These are phyloP conservation scores for Sitophilus oryzae DNA, from an alignment of 1,140 invertebrate genomes.

Conservation along the genomic window DNA sequence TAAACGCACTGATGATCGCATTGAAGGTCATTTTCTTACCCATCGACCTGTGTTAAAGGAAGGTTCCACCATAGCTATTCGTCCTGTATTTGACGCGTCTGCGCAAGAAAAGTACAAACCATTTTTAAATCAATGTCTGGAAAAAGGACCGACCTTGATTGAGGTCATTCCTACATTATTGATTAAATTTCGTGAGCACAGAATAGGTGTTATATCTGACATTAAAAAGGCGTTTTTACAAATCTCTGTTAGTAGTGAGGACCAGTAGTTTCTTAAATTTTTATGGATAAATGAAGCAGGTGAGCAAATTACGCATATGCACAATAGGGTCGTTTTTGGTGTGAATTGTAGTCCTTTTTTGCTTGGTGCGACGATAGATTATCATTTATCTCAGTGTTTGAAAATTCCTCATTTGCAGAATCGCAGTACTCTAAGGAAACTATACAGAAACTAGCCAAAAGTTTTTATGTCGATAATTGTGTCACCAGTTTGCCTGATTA, in stretches of 20 bases:
- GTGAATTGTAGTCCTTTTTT: slow-evolving; percentile 36
- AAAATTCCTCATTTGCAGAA: too few species aligned
- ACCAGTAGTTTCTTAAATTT: slow-evolving; percentile 39
- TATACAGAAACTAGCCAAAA: slow-evolving; percentile 6
- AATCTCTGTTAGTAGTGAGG: slow-evolving; percentile 31
- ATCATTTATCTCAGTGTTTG: too few species aligned
- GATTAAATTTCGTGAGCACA: slow-evolving; percentile 39
- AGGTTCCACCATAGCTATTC: slow-evolving; percentile 18
- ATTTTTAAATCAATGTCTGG: slow-evolving; percentile 43
- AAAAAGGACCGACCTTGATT: slow-evolving; percentile 39
- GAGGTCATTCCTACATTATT: slow-evolving; percentile 39
- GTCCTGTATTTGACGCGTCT: slow-evolving; percentile 31
- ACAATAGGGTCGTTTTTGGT: slow-evolving; percentile 38
- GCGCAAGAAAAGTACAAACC: slow-evolving; percentile 26
- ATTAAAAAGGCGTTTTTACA: slow-evolving; percentile 46
- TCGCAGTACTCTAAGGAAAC: slow-evolving; percentile 5
- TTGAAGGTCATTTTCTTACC: slow-evolving; percentile 25
- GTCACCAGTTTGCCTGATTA: slow-evolving; percentile 22
- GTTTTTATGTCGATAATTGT: slow-evolving; percentile 37
- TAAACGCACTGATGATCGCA: too few species aligned
- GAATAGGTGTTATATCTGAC: slow-evolving; percentile 41
- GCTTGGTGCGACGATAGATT: slow-evolving; percentile 31
- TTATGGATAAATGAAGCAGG: slow-evolving; percentile 32
- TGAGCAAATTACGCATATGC: slow-evolving; percentile 25
- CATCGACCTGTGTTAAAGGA: slow-evolving; percentile 26